Evolutionary conservation across 2,797 vertebrate species (phyloP).

Genomic region (Acanthis flammea): DNA sequence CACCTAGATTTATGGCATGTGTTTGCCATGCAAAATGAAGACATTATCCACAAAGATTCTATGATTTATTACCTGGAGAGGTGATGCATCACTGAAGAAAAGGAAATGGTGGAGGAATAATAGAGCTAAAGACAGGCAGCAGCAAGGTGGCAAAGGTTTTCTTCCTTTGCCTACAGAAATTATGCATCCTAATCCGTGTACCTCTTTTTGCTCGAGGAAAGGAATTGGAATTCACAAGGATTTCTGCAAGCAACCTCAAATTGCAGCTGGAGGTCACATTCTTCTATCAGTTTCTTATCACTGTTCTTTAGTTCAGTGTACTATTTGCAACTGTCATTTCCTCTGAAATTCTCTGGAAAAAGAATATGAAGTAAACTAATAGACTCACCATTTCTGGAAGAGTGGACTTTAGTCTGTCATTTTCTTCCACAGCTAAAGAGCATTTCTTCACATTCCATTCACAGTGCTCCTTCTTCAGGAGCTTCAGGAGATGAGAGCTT

Average conservation of each 20-base stretch:
- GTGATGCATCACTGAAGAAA: slow-evolving; percentile 30
- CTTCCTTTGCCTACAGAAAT: background rate
- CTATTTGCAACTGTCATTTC: background rate
- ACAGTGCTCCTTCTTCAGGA: background rate
- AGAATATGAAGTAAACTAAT: background rate
- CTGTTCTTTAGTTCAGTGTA: background rate
- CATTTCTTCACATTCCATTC: background rate
- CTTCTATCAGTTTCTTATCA: slow-evolving; percentile 18
- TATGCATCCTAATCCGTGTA: background rate
- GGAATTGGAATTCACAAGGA: background rate
- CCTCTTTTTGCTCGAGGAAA: background rate
- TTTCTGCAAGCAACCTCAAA: background rate
- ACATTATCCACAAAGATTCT: slow-evolving; percentile 43
- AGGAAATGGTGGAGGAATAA: background rate
- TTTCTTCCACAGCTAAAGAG: background rate
- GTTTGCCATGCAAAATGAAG: slow-evolving; percentile 52
- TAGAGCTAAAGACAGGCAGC: background rate
- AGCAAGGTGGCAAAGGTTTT: background rate
- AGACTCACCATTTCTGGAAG: background rate
- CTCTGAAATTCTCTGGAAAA: background rate
- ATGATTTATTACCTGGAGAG: slow-evolving; percentile 29
- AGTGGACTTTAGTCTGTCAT: background rate
- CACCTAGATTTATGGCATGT: slow-evolving; percentile 25
- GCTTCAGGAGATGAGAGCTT: background rate
- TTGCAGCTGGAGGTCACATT: background rate